These are phyloP conservation scores for Andrena dorsata DNA, from an alignment of 2,888 invertebrate genomes.

Conservation along the genomic window DNA sequence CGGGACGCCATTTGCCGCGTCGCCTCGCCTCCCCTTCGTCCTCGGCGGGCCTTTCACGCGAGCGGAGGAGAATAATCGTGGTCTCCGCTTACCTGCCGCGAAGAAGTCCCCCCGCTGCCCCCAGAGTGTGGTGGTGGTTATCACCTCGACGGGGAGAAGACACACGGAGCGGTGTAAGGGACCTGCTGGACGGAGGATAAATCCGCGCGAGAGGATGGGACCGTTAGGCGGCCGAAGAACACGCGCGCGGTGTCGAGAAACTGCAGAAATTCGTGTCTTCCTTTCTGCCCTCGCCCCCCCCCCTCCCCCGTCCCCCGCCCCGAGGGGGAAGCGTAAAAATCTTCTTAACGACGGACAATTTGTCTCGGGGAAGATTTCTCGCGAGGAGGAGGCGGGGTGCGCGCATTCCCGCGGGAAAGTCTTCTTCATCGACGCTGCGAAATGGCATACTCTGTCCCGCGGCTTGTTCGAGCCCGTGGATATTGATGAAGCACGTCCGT, in stretches of 20 bases:
- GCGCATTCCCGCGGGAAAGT: slow-evolving; percentile 6
- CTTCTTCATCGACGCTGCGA: slow-evolving; percentile 11
- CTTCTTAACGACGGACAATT: slow-evolving; percentile 64
- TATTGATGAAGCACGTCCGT: too few relatives aligned
- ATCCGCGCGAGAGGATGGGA: slow-evolving; percentile 37
- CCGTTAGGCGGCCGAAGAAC: slow-evolving; percentile 61
- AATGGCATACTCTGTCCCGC: slow-evolving; percentile 17
- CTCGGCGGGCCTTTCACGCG: slow-evolving; percentile 38
- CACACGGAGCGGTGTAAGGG: slow-evolving; percentile 5
- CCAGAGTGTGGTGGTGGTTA: slow-evolving; percentile 47
- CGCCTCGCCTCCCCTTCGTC: slow-evolving; percentile 5
- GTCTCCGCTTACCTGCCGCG: slow-evolving; percentile 58
- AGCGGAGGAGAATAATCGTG: slow-evolving; percentile 36
- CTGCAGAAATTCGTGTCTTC: slow-evolving; percentile 61
- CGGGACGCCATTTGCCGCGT: slow-evolving; percentile 35
- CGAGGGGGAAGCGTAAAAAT: slow-evolving; percentile 26
- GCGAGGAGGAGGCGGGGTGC: slow-evolving; percentile 11
- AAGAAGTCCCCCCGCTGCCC: slow-evolving; percentile 26
- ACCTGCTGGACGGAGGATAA: slow-evolving; percentile 43
- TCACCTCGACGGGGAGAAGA: slow-evolving; percentile 50
- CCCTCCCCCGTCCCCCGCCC: not conserved
- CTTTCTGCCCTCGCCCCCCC: not conserved
- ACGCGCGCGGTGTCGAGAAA: slow-evolving; percentile 20
- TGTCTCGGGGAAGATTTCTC: slow-evolving; percentile 47
- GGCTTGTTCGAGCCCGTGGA: not conserved